phyloP scores from a whole-genome alignment of 2,113 vertebrate species.

The Urocynchramus pylzowi region DNA sequence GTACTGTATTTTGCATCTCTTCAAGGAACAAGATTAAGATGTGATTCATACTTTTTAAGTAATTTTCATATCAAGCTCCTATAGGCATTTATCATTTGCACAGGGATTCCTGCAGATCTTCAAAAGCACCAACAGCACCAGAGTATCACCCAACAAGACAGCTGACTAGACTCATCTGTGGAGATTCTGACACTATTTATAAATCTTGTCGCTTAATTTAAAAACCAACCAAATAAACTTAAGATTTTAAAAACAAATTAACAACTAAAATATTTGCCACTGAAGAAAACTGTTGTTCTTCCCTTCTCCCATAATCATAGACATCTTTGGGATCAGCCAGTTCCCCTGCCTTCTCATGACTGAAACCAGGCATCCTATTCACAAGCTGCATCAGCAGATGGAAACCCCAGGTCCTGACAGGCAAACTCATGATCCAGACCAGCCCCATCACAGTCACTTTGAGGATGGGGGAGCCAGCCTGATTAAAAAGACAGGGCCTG shows the following conservation, averaged over 20 bases:
- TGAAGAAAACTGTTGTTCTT: not conserved
- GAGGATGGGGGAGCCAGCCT: not conserved
- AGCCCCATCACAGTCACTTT: too few species aligned
- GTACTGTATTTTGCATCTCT: not conserved
- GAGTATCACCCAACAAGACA: not conserved
- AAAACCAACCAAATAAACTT: not conserved
- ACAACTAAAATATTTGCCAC: not conserved
- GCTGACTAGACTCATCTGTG: not conserved
- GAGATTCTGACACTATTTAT: not conserved
- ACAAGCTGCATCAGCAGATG: not conserved
- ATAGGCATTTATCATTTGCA: not conserved
- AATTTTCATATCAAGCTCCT: not conserved
- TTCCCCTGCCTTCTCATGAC: not conserved
- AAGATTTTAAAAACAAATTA: not conserved
- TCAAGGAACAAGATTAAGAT: not conserved
- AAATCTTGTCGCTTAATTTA: not conserved
- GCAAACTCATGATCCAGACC: not conserved
- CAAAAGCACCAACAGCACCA: not conserved
- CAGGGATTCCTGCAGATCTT: not conserved
- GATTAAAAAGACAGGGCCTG: not conserved
- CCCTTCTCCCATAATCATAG: rapidly evolving
- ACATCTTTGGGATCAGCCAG: not conserved
- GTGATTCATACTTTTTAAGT: not conserved
- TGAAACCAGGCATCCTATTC: not conserved
- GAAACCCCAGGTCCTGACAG: not conserved